Percentiles rank a stretch among this genome's conserved stretches.
phyloP scores from a whole-genome alignment of 2,797 vertebrate species.

The Pantherophis alleghaniensis region DNA sequence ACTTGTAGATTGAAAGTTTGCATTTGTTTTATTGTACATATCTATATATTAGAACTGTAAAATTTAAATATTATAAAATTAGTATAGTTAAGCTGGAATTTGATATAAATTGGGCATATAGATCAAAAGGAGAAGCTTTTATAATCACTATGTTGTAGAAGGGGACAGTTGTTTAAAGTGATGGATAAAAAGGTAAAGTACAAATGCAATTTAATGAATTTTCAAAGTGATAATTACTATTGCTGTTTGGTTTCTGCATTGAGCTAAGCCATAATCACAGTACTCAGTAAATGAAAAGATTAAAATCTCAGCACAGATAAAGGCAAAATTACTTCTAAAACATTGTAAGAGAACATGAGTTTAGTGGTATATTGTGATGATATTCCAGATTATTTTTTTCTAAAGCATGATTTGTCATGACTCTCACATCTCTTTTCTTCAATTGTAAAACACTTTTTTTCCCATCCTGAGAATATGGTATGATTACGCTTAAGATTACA shows the following conservation, averaged over 20 bases:
- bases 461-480: neutral
- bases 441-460: neutral
- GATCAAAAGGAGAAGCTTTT: neutral
- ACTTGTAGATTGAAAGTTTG: fast-evolving
- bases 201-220: neutral
- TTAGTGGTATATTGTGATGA: neutral
- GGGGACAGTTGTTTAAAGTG: neutral
- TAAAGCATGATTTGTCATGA: neutral
- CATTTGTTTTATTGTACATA: neutral
- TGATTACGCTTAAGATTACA: neutral
- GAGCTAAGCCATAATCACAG: neutral
- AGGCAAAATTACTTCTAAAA: neutral
- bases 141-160: neutral
- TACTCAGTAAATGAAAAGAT: conserved; percentile 15
- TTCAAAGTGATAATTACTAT: neutral
- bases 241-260: neutral
- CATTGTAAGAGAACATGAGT: conserved; percentile 14
- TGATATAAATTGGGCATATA: neutral
- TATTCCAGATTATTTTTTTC: neutral
- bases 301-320: neutral
- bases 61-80: neutral
- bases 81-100: neutral
- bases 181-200: neutral
- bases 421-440: neutral
- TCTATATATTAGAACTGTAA: neutral